These are phyloP conservation scores for Choristoneura fumiferana DNA, from an alignment of 1,140 invertebrate genomes.

Conservation along the genomic window DNA sequence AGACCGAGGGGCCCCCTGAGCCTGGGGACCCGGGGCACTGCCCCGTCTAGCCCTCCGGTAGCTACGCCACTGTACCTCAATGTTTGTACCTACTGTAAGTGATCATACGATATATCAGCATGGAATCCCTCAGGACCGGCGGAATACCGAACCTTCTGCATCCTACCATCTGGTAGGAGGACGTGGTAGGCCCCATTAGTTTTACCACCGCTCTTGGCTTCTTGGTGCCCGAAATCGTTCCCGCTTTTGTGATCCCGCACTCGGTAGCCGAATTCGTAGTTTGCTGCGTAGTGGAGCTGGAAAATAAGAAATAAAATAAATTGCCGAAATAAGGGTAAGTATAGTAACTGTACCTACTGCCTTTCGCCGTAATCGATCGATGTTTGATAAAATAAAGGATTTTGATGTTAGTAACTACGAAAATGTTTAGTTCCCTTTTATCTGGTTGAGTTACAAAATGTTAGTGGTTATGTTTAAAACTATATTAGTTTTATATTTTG, in stretches of 20 bases:
- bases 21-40: too few relatives aligned
- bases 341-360: too few relatives aligned
- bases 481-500: too few relatives aligned
- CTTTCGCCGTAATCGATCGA: too few relatives aligned
- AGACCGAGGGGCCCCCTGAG: too few relatives aligned
- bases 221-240: slow-evolving; percentile 86
- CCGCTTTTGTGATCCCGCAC: slow-evolving; percentile 84
- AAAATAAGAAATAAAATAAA: slow-evolving; percentile 42
- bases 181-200: slow-evolving; percentile 88
- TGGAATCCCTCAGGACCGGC: slow-evolving; percentile 87
- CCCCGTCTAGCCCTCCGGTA: too few relatives aligned
- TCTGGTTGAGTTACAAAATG: too few relatives aligned
- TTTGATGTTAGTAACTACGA: too few relatives aligned
- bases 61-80: background rate
- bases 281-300: slow-evolving; percentile 83
- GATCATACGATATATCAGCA: slow-evolving; percentile 86
- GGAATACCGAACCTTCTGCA: slow-evolving; percentile 87
- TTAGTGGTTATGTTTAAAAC: too few relatives aligned
- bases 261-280: slow-evolving; percentile 87
- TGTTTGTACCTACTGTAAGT: slow-evolving; percentile 27
- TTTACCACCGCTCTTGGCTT: slow-evolving; percentile 81
- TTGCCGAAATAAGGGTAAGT: too few relatives aligned
- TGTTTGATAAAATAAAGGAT: too few relatives aligned
- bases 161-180: slow-evolving; percentile 86
- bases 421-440: too few relatives aligned